phyloP scores from a whole-genome alignment of 2,888 invertebrate species.

The Oxyteleia sp. region DNA sequence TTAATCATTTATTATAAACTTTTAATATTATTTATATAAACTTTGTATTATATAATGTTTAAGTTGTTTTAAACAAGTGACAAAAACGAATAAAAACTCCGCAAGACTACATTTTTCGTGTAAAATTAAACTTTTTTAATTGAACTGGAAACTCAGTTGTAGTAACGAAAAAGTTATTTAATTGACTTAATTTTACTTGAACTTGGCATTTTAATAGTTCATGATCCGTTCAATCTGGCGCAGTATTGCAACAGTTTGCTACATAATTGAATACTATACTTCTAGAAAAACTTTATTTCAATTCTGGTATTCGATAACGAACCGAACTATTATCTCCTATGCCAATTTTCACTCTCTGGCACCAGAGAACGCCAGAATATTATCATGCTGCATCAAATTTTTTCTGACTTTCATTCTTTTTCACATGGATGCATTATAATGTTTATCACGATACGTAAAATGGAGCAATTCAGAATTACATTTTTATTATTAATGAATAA shows the following conservation, averaged over 20 bases:
- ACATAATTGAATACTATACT: not conserved
- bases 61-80: no score
- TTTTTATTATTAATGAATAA: not conserved
- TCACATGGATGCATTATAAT: not conserved
- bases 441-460: not conserved
- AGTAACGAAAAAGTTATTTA: not conserved
- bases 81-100: no score
- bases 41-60: no score
- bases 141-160: not conserved
- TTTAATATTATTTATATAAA: no score
- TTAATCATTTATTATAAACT: no score
- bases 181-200: not conserved
- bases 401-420: not conserved
- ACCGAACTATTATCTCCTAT: not conserved
- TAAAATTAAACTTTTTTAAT: not conserved
- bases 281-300: not conserved
- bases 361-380: not conserved
- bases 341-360: not conserved
- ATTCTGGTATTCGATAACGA: not conserved
- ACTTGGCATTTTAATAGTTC: not conserved
- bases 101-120: no score
- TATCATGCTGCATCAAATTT: not conserved
- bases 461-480: not conserved
- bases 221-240: not conserved
- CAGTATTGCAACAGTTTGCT: not conserved